A percentile compares a stretch with the other conserved stretches of the same genome.
phyloP scores from a whole-genome alignment of 2,888 invertebrate species.

The Drosophila prostipennis region DNA sequence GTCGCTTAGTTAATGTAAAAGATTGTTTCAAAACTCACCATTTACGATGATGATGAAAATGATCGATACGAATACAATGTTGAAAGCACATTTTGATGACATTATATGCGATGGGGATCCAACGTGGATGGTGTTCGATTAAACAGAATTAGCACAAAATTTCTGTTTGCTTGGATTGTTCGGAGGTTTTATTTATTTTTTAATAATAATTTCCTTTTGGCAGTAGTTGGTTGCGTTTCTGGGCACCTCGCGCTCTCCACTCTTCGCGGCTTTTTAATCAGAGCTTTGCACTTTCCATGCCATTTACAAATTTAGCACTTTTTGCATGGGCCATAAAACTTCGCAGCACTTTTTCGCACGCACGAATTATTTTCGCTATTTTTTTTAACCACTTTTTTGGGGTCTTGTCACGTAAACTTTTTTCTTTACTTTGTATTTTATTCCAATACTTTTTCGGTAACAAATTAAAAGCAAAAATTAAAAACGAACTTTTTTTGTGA shows the following conservation, averaged over 20 bases:
- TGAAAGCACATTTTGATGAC: slow-evolving; percentile 84
- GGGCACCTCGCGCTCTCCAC: neutral
- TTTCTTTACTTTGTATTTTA: slow-evolving; percentile 24
- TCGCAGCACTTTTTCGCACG: slow-evolving; percentile 55
- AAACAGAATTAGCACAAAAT: slow-evolving; percentile 31
- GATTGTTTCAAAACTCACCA: slow-evolving; percentile 74
- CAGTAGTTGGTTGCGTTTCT: slow-evolving; percentile 26
- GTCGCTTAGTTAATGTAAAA: too few species aligned
- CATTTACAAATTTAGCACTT: slow-evolving; percentile 56
- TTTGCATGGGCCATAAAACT: slow-evolving; percentile 49
- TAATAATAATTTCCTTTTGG: slow-evolving; percentile 22
- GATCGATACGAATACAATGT: slow-evolving; percentile 83
- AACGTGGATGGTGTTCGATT: slow-evolving; percentile 44
- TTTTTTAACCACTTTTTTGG: slow-evolving; percentile 6
- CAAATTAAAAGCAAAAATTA: slow-evolving; percentile 40
- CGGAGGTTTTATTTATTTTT: neutral
- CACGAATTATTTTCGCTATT: slow-evolving; percentile 48
- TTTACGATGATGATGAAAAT: slow-evolving; percentile 84
- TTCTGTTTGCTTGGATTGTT: slow-evolving; percentile 17
- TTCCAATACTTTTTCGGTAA: slow-evolving; percentile 39
- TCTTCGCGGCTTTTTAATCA: slow-evolving; percentile 26
- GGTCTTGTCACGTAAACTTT: slow-evolving; percentile 51
- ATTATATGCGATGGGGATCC: slow-evolving; percentile 77
- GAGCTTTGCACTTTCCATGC: slow-evolving; percentile 48
- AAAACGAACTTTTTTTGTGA: slow-evolving; percentile 25